phyloP scores from a whole-genome alignment of 1,140 invertebrate genomes.

The Gerris buenoi region DNA sequence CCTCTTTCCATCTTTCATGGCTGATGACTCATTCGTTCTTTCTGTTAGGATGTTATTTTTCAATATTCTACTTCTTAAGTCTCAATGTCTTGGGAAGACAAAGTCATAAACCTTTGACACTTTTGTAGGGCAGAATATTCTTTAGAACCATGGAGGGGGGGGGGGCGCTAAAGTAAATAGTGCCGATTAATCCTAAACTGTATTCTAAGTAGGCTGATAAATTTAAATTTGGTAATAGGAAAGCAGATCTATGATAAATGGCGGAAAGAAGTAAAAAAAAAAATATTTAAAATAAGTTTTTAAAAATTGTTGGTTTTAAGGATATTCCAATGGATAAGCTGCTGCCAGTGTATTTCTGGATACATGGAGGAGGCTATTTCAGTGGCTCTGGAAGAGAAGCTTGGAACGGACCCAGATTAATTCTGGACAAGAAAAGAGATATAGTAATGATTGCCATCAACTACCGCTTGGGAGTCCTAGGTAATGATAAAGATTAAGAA shows the following conservation, averaged over 20 bases:
- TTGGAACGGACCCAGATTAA: background rate
- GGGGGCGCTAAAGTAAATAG: no score
- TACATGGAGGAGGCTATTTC: background rate
- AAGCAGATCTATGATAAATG: background rate
- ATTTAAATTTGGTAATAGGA: background rate
- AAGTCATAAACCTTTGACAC: no score
- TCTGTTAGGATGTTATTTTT: no score
- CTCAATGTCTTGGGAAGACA: no score
- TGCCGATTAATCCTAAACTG: no score
- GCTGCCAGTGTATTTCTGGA: background rate
- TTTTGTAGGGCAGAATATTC: no score
- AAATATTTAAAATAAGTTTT: background rate
- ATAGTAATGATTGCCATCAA: background rate
- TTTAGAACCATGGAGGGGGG: no score
- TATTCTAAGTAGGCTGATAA: no score
- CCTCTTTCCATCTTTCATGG: no score
- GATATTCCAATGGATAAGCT: background rate
- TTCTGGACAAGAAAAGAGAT: background rate
- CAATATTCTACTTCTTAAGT: no score
- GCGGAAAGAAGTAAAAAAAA: no score
- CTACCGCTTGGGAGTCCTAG: background rate
- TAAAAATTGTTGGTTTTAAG: background rate
- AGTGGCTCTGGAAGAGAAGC: background rate
- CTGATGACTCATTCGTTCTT: no score
- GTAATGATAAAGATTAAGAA: background rate